Conservation (phyloP, 2,113 vertebrate genomes). For the Stictonetta naevosa region DNA sequence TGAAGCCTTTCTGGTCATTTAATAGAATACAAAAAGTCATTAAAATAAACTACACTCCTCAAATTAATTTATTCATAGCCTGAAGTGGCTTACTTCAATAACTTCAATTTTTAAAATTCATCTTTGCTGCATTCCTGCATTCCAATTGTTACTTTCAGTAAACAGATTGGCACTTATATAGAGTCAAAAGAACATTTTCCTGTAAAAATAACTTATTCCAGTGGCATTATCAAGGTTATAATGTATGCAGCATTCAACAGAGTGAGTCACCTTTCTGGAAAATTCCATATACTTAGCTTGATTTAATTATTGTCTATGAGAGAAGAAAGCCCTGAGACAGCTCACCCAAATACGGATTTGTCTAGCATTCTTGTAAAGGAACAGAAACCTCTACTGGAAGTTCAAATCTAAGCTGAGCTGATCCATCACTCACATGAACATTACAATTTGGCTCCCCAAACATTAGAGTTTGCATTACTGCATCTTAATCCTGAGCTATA, state of each 20-base stretch:
- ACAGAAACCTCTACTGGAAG: background rate
- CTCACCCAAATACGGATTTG: background rate
- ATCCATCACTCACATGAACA: background rate
- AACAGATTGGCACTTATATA: background rate
- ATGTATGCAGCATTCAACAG: background rate
- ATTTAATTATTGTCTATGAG: background rate
- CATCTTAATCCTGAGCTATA: background rate
- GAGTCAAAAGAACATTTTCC: background rate
- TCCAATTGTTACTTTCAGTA: background rate
- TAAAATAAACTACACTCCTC: background rate
- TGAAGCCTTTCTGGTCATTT: background rate
- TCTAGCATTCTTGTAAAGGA: background rate
- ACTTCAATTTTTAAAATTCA: background rate
- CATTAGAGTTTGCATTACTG: background rate
- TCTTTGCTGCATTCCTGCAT: background rate
- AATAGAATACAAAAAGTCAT: background rate
- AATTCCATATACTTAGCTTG: background rate
- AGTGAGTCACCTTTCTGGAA: background rate
- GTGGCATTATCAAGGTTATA: background rate
- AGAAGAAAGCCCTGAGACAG: background rate
- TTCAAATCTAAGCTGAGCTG: background rate
- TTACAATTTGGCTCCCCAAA: background rate
- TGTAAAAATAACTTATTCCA: background rate
- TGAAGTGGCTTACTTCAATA: background rate
- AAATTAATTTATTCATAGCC: slow-evolving; percentile 8